Base-by-base conservation (phyloP, 2,797 vertebrate species). In the Gallinago nigripennis region DNA sequence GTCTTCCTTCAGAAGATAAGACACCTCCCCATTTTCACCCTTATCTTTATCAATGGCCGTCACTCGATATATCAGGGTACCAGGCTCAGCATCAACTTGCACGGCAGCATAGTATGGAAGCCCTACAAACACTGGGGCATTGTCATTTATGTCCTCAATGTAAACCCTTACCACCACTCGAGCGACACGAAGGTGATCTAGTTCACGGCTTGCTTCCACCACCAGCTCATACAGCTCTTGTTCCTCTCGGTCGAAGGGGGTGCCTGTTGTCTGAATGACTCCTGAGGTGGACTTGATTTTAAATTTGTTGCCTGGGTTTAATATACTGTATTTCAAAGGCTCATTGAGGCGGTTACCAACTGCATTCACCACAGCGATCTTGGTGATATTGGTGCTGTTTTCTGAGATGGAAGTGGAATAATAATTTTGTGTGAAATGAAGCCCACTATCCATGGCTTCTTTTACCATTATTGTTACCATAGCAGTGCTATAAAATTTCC, bases 61-160 rank as follows among this genome's bases (percentile, higher is more conserved):
- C 37, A 99, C 99, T 65, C 91, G 98, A 91, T 99, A 99, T 90
- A 99, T 99, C 27, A 98, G 97, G 25, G 99, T 98, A 69, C 99
- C 99, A 7, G 99, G 99, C 66, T 99, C 98, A 63, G 99, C 99
- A 83, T 99, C 99, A 1, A 98, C 99, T 96, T 99, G 99, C 73
- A 99, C 99, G 39, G 99, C 99, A 79, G 99, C 99, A 7, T 99
- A 99, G 97, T 99, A 99, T 3, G 99, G 99, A 89, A 99, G 99
- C 60, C 99, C 99, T 46, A 99, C 97, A 60, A 99, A 99, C 69
- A 99, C 97, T 0, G 99, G 99, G 43, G 98, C 88, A 6, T 99
- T 99, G 96, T 99, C 99, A 25, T 99, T 99, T 73, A 99, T 98
- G 86, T 99, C 99, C 86, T 99, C 99, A 21, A 99, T 98, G 83